These are phyloP conservation scores for Acanthosepion pharaonis DNA, from an alignment of 2,888 invertebrate species.

Conservation along the genomic window DNA sequence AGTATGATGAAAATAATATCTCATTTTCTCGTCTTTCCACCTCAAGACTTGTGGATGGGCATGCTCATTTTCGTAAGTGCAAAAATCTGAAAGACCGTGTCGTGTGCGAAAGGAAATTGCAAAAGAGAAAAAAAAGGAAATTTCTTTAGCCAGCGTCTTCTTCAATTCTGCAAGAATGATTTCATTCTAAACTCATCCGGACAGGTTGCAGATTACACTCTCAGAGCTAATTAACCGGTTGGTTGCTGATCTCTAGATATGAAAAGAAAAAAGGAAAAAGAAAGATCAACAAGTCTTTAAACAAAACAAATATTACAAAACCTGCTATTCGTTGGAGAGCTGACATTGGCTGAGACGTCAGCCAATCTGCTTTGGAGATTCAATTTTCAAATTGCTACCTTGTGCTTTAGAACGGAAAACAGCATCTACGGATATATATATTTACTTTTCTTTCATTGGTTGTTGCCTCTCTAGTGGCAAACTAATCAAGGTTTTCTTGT, in stretches of 20 bases:
- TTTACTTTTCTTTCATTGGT: neutral
- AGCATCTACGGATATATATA: neutral
- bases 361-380: neutral
- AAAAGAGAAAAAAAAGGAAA: neutral
- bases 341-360: neutral
- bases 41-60: neutral
- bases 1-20: neutral
- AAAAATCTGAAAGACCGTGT: neutral
- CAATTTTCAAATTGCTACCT: slow-evolving; percentile 8
- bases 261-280: neutral
- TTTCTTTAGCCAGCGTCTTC: neutral
- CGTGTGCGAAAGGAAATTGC: neutral
- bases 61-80: neutral
- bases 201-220: slow-evolving; percentile 1
- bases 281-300: neutral
- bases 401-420: neutral
- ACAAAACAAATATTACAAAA: neutral
- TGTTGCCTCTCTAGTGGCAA: neutral
- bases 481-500: neutral
- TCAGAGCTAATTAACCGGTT: neutral
- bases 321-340: neutral
- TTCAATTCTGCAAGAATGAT: slow-evolving; percentile 4
- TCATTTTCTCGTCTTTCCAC: neutral
- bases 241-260: neutral
- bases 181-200: neutral